A percentile compares a stretch with the other conserved stretches of the same genome.
These are phyloP conservation scores for Balaeniceps rex DNA, from an alignment of 2,113 vertebrate species.

Conservation along the genomic window DNA sequence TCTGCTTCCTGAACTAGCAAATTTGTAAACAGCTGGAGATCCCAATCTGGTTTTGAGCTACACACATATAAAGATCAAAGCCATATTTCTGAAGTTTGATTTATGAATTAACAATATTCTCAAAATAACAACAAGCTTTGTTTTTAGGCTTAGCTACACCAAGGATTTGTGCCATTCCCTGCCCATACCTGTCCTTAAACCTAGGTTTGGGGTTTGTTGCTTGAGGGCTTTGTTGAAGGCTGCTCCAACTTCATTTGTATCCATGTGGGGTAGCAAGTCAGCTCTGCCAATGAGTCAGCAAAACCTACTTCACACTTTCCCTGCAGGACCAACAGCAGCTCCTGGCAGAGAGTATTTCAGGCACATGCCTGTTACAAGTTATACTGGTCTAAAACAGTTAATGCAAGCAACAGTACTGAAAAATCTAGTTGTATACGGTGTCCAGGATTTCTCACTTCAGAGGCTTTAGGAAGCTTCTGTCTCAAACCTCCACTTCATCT, in stretches of 20 bases:
- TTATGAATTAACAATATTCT: slow-evolving; percentile 1
- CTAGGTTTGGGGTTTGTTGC: not conserved
- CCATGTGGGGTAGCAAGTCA: not conserved
- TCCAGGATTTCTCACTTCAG: not conserved
- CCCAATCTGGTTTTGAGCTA: not conserved
- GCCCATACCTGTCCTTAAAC: not conserved
- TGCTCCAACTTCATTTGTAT: not conserved
- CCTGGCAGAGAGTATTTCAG: not conserved
- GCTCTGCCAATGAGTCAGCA: not conserved
- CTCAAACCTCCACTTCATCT: not conserved
- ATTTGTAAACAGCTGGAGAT: slow-evolving; percentile 33
- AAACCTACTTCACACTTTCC: not conserved
- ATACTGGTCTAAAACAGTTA: not conserved
- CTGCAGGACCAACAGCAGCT: not conserved
- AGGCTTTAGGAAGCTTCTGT: not conserved
- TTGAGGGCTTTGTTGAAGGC: not conserved
- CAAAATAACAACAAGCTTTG: not conserved
- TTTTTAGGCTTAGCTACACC: not conserved
- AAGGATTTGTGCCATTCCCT: not conserved
- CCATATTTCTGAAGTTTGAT: not conserved
- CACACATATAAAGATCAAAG: not conserved
- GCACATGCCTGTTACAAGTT: not conserved
- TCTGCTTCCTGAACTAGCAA: not conserved
- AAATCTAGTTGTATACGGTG: rapidly evolving
- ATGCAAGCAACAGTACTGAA: not conserved